Conservation (phyloP, 2,113 vertebrate species). For the Taxidea taxus region DNA sequence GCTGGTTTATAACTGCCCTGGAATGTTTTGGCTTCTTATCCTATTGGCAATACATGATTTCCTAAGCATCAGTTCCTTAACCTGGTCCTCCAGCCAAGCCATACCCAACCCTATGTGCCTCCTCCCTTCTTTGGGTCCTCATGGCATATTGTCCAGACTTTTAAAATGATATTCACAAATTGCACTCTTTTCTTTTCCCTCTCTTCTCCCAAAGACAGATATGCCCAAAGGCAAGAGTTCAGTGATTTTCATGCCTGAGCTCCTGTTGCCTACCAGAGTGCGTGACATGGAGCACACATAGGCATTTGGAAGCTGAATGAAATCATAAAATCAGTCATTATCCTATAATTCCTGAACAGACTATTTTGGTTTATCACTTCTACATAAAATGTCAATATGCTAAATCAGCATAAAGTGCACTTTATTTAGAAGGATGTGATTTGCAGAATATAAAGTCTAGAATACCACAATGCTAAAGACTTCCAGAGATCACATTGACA, state of each 20-base stretch:
- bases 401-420: neutral
- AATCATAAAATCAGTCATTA: neutral
- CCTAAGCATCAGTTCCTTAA: neutral
- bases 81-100: rapidly evolving
- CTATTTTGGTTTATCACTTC: neutral
- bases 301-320: neutral
- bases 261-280: too few species aligned
- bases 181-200: neutral
- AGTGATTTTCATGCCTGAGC: neutral
- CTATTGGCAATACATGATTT: too few species aligned
- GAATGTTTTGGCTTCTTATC: too few species aligned
- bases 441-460: neutral
- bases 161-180: neutral
- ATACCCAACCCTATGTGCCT: too few species aligned
- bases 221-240: neutral
- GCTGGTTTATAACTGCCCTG: neutral
- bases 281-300: neutral
- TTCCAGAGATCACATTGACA: neutral
- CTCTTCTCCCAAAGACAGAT: neutral
- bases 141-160: neutral
- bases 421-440: conserved; percentile 1
- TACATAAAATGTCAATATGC: neutral
- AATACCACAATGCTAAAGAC: neutral
- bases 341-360: neutral
- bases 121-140: neutral